Conservation (phyloP, 2,797 vertebrate genomes). For the Pelobates cultripes region DNA sequence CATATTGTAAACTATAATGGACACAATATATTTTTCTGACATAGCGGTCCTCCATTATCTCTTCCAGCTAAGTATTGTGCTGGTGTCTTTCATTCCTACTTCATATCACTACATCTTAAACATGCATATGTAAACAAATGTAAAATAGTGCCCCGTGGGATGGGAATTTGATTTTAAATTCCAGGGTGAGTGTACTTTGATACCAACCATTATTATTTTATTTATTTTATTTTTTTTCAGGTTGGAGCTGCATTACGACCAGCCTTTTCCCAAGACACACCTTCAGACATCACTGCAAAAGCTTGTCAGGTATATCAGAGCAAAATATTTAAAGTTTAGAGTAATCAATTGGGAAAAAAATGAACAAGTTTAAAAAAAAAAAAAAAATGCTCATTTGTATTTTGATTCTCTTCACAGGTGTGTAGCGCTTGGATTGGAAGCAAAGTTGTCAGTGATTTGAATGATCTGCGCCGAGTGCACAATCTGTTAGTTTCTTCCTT, state of each 20-base stretch:
- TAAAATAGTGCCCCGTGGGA: too few relatives aligned
- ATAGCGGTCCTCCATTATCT: too few relatives aligned
- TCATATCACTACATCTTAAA: too few relatives aligned
- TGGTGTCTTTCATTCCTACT: too few relatives aligned
- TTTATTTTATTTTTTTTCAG: constrained; percentile 65
- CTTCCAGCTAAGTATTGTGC: too few relatives aligned
- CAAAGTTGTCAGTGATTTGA: constrained; percentile 96
- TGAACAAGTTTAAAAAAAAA: background rate
- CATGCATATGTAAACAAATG: too few relatives aligned
- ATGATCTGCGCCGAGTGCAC: constrained; percentile 96
- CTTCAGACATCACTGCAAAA: constrained; percentile 98
- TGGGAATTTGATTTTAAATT: too few relatives aligned
- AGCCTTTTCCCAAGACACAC: constrained; percentile 96
- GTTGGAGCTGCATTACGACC: constrained; percentile 96
- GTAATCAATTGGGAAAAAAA: background rate
- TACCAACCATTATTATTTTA: too few relatives aligned
- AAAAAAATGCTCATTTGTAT: background rate
- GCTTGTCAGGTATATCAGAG: constrained; percentile 88
- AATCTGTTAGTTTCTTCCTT: constrained; percentile 96
- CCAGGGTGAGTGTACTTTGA: too few relatives aligned
- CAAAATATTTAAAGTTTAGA: background rate
- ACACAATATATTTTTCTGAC: too few relatives aligned
- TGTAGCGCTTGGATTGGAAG: constrained; percentile 98
- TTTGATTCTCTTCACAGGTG: constrained; percentile 76
- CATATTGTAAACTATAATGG: too few relatives aligned